These are phyloP conservation scores for Stratiolaelaps scimitus DNA, from an alignment of 1,140 invertebrate species.

Conservation along the genomic window DNA sequence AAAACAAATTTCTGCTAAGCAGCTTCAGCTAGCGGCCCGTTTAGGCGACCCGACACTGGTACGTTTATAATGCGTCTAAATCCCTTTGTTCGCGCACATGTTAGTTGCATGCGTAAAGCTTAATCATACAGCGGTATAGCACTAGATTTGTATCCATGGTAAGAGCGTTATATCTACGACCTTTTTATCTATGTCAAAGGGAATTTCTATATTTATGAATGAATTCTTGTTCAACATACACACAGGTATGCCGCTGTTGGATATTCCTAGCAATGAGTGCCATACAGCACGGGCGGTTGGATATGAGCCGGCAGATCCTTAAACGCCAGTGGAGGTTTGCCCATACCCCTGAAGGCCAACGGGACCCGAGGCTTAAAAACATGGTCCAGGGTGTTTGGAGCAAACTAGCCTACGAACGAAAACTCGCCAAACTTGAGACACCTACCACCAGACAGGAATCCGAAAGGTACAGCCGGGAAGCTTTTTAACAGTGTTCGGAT, in stretches of 20 bases:
- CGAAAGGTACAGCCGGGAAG: too few species aligned
- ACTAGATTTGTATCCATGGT: too few species aligned
- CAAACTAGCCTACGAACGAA: too few species aligned
- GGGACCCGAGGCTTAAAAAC: constrained; percentile 10
- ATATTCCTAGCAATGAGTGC: constrained; percentile 25
- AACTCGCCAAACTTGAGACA: too few species aligned
- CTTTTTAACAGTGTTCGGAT: too few species aligned
- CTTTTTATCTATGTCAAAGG: too few species aligned
- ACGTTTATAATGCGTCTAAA: neutral
- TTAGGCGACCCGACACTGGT: constrained; percentile 10
- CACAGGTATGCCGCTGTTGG: constrained; percentile 25
- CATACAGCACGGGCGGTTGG: constrained; percentile 8
- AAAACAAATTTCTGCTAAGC: constrained; percentile 8
- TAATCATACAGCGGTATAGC: neutral
- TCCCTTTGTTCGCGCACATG: neutral
- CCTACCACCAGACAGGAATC: too few species aligned
- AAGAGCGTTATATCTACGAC: too few species aligned
- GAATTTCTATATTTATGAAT: too few species aligned
- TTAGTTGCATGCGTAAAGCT: too few species aligned
- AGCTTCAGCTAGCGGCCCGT: neutral
- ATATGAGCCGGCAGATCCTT: neutral
- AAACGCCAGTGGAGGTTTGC: neutral
- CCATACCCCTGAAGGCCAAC: neutral
- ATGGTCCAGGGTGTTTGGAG: constrained; percentile 7
- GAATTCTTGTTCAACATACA: too few species aligned